Conservation (phyloP, 1,140 invertebrate genomes). For the Euschistus heros region DNA sequence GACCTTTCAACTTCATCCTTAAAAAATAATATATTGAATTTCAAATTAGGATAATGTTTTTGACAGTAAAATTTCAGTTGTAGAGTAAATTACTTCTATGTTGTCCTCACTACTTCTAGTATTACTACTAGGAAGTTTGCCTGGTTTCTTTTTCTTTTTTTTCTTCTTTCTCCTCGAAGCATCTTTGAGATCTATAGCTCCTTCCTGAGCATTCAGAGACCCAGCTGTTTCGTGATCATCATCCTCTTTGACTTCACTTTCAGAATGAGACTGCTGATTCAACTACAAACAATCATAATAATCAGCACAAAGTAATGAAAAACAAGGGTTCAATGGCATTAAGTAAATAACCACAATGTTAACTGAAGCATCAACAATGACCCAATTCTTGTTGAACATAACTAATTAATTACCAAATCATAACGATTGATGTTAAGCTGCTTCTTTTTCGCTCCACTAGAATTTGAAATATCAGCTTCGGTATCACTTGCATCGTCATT, state of each 20-base stretch:
- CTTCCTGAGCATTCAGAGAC: slow-evolving; percentile 37
- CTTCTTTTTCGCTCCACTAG: slow-evolving; percentile 39
- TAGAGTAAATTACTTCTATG: slow-evolving; percentile 37
- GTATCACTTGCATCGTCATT: slow-evolving; percentile 40
- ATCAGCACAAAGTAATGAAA: not conserved
- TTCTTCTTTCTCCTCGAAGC: slow-evolving; percentile 46
- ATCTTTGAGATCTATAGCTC: slow-evolving; percentile 35
- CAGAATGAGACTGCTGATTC: slow-evolving; percentile 48
- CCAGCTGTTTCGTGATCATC: slow-evolving; percentile 51
- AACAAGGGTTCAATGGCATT: not conserved
- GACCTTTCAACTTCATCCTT: slow-evolving; percentile 65
- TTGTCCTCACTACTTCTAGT: slow-evolving; percentile 49
- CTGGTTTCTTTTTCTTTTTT: slow-evolving; percentile 50
- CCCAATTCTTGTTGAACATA: not conserved
- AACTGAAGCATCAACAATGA: too few relatives aligned
- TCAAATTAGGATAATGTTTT: not conserved
- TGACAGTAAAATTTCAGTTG: not conserved
- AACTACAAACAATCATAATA: slow-evolving; percentile 34
- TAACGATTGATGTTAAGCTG: slow-evolving; percentile 48
- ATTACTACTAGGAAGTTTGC: slow-evolving; percentile 37
- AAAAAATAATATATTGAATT: slow-evolving; percentile 25
- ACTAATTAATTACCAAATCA: slow-evolving; percentile 43
- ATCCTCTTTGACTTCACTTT: slow-evolving; percentile 56
- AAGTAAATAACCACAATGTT: not conserved
- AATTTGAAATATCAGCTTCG: slow-evolving; percentile 38